A percentile compares a stretch with the other conserved stretches of the same genome.
phyloP scores from a whole-genome alignment of 2,888 invertebrate genomes.

The Tipula lateralis region DNA sequence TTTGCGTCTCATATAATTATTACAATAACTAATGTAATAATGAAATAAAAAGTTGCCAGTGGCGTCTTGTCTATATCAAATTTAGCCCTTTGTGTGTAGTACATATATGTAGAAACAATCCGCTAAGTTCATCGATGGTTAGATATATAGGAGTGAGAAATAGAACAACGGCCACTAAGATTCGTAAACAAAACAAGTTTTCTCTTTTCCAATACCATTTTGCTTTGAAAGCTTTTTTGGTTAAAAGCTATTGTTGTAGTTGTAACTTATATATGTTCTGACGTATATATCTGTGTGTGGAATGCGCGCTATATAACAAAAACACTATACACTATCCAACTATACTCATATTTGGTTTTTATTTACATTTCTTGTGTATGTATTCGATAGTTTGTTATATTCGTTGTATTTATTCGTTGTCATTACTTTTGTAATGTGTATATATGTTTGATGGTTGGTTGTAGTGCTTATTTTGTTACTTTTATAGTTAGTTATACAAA shows the following conservation, averaged over 20 bases:
- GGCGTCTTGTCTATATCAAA: neutral
- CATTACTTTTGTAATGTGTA: neutral
- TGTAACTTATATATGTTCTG: neutral
- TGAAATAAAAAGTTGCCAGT: neutral
- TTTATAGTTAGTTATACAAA: neutral
- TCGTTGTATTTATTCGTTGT: neutral
- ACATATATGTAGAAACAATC: no score
- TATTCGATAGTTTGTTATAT: neutral
- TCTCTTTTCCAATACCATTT: neutral
- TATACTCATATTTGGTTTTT: neutral
- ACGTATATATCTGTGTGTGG: neutral
- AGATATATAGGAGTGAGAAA: neutral
- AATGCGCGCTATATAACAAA: neutral
- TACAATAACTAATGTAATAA: neutral
- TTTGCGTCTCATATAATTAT: neutral
- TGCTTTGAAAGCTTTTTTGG: neutral
- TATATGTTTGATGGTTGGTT: neutral
- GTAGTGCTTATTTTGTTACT: neutral
- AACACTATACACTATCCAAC: neutral
- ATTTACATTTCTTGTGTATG: neutral
- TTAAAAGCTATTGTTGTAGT: neutral
- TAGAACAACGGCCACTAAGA: neutral
- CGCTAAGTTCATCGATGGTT: no score
- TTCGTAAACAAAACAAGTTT: neutral
- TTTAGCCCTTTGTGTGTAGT: neutral